Evolutionary conservation across 2,888 invertebrate species (phyloP), one percentile per base, ranked within the genome.

Genomic region (Campoplex capitator): DNA sequence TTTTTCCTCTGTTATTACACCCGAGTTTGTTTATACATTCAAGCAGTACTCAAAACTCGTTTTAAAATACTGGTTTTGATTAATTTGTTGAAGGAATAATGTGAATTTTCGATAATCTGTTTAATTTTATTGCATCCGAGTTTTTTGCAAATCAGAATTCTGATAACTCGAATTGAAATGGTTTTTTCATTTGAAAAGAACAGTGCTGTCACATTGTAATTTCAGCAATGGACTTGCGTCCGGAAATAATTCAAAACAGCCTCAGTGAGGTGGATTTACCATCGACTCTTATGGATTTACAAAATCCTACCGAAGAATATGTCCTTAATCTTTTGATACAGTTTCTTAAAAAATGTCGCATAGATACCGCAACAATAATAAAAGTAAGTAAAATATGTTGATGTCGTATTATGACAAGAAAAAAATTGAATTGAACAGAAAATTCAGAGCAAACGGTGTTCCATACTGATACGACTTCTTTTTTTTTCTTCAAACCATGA

Each of bases 271-370:
- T 90, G 7, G 80, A 76, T 7, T 87, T 92, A 38, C 92, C 91
- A 6, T 90, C 91, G 1, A 88, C 83, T n/a, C 73, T 90, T 70
- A 73, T 84, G 18, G 90, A 91, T 58, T 71, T 93, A 8, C 90
- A 89, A 82, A 92, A 91, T 88, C 93, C 93, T 8, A 91, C 90
- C 0, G 88, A 91, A 62, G 89, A 91, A 0, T 93, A 89, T 67
- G 83, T 93, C 54, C 45, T 92, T 0, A 88, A 89, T n/a, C 78
- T 92, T 16, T 75, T 91, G 4, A 87, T 82, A 13, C 86, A 87
- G 48, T 92, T 93, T 75, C 86, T 93, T 11, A 84, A 74, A 42
- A 82, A 32, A 65, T 91, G 91, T 62, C 6, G 74, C 3, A 91
- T 93, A 1, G 88, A 92, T 83, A 75, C 89, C 0, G 76, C 35